Percentiles rank a stretch among this genome's conserved stretches.
Conservation (phyloP, 92 coral and sea anemone genomes). For the Porites rus region DNA sequence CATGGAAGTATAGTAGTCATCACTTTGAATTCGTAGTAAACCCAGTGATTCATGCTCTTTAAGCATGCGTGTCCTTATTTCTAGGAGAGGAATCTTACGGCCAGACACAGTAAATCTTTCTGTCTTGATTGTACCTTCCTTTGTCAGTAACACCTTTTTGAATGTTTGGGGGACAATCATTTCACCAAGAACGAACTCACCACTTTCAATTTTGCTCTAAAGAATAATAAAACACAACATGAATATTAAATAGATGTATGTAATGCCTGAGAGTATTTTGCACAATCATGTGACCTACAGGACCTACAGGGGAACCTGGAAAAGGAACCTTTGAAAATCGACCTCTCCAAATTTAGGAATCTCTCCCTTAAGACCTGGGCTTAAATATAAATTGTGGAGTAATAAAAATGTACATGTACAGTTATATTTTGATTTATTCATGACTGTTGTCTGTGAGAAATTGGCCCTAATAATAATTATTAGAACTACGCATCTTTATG, state of each 20-base stretch:
- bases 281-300: too few relatives aligned
- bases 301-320: too few relatives aligned
- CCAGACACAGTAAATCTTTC: constrained; percentile 25
- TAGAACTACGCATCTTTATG: neutral
- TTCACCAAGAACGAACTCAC: constrained; percentile 14
- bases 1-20: constrained; percentile 19
- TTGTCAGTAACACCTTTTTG: constrained; percentile 20
- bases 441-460: neutral
- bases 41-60: constrained; percentile 25
- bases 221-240: neutral
- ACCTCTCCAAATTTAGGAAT: neutral
- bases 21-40: neutral
- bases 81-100: constrained; percentile 22
- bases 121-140: constrained; percentile 16
- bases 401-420: neutral
- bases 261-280: too few relatives aligned
- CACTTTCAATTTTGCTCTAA: constrained; percentile 19
- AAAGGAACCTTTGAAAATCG: neutral
- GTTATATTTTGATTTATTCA: neutral
- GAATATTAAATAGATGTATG: neutral
- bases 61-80: constrained; percentile 15
- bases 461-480: too few relatives aligned
- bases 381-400: neutral
- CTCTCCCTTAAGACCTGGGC: neutral
- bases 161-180: constrained; percentile 19